A percentile compares a stretch with the other conserved stretches of the same genome.
Conservation (phyloP, 2,113 vertebrate genomes). For the Brevimyrus niger region DNA sequence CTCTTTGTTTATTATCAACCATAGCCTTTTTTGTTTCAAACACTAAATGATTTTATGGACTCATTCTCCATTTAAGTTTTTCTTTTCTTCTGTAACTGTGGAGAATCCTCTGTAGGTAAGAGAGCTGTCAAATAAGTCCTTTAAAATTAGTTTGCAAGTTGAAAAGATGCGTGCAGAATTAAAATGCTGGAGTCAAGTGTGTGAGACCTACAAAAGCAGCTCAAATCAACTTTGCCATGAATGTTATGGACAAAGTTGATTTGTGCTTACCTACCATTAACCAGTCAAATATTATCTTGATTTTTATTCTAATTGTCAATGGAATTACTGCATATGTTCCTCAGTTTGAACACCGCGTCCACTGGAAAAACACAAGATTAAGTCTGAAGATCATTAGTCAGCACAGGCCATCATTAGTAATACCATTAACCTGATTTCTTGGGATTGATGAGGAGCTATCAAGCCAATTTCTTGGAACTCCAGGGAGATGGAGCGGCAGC, state of each 20-base stretch:
- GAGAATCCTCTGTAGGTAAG: not conserved
- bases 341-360: not conserved
- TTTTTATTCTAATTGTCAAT: not conserved
- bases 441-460: not conserved
- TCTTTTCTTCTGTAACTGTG: not conserved
- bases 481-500: not conserved
- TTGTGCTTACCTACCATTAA: not conserved
- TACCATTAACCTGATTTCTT: not conserved
- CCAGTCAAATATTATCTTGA: not conserved
- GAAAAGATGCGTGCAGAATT: not conserved
- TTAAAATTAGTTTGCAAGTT: not conserved
- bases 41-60: not conserved
- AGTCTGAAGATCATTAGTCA: not conserved
- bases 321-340: not conserved
- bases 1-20: not conserved
- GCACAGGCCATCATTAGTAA: not conserved
- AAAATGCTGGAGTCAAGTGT: not conserved
- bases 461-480: not conserved
- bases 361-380: not conserved
- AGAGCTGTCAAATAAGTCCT: not conserved
- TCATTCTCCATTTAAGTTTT: not conserved
- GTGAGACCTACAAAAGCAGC: not conserved
- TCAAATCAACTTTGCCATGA: not conserved
- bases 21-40: not conserved
- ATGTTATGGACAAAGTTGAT: not conserved